Conservation (phyloP, 2,797 vertebrate species). For the Dallia pectoralis region DNA sequence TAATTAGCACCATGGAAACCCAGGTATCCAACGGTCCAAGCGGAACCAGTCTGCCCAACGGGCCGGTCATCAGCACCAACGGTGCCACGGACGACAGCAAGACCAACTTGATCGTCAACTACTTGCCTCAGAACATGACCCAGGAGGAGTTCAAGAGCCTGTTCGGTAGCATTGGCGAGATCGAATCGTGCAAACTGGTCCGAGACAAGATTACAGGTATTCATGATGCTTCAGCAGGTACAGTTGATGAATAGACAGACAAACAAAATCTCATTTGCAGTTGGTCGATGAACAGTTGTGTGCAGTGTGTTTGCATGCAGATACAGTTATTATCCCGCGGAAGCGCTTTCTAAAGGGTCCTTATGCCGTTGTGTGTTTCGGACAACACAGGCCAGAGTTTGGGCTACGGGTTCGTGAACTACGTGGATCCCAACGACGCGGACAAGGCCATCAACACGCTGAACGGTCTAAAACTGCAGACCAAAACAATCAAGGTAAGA, state of each 20-base stretch:
- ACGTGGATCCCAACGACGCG: constrained; percentile 93
- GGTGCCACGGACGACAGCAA: constrained; percentile 89
- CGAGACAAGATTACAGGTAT: constrained; percentile 96
- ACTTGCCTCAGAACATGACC: too few species aligned
- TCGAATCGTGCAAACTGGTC: constrained; percentile 95
- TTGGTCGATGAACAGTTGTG: background rate
- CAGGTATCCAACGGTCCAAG: constrained; percentile 94
- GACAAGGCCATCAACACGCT: constrained; percentile 98
- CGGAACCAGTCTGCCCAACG: constrained; percentile 86
- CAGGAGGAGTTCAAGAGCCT: too few species aligned
- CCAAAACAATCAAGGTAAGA: constrained; percentile 98
- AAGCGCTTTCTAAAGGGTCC: background rate
- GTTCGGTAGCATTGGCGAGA: too few species aligned
- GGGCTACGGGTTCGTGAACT: constrained; percentile 97
- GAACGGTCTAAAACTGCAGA: constrained; percentile 96
- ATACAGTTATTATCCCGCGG: background rate
- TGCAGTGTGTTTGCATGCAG: background rate
- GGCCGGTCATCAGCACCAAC: constrained; percentile 86
- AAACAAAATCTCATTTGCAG: background rate
- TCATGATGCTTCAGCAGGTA: background rate
- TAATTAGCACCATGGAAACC: constrained; percentile 99
- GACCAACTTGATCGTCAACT: too few species aligned
- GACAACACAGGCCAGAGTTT: constrained; percentile 87
- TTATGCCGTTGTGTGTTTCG: constrained; percentile 18
- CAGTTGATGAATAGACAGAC: background rate